Conservation (phyloP, 1,140 invertebrate genomes). For the Nixonia krombeini region DNA sequence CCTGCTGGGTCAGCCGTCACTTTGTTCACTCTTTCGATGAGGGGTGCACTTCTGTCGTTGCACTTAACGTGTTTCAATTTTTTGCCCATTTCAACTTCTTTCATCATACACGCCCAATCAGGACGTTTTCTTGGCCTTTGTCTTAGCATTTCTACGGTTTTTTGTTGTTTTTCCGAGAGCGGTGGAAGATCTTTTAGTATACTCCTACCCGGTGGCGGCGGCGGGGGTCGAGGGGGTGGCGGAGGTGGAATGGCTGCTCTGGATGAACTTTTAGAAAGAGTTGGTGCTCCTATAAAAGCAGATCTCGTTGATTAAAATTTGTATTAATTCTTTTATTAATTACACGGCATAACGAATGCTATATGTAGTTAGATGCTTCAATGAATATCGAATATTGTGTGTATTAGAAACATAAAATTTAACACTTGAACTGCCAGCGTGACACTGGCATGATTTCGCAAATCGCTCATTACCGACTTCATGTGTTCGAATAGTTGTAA, state of each 20-base stretch:
- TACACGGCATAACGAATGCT: too few relatives aligned
- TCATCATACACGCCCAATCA: constrained; percentile 92
- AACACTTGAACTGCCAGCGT: too few relatives aligned
- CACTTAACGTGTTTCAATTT: constrained; percentile 85
- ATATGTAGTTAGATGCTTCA: too few relatives aligned
- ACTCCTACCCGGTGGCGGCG: constrained; percentile 75
- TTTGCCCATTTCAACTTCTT: constrained; percentile 85
- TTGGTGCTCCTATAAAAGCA: constrained; percentile 60
- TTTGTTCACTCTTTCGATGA: constrained; percentile 72
- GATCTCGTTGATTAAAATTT: too few relatives aligned
- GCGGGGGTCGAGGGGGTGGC: constrained; percentile 80
- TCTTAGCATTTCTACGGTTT: constrained; percentile 77
- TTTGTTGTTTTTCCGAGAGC: constrained; percentile 72
- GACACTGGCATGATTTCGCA: too few relatives aligned
- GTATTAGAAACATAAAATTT: too few relatives aligned
- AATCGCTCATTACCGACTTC: too few relatives aligned
- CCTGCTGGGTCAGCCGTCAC: constrained; percentile 73
- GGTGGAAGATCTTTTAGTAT: constrained; percentile 68
- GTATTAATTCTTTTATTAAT: too few relatives aligned
- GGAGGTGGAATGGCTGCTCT: constrained; percentile 72
- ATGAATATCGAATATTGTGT: too few relatives aligned
- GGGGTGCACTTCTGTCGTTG: constrained; percentile 81
- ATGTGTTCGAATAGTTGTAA: too few relatives aligned
- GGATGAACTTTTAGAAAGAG: constrained; percentile 67
- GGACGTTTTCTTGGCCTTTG: constrained; percentile 84